A percentile compares a stretch with the other conserved stretches of the same genome.
These are phyloP conservation scores for Listronotus oregonensis DNA, from an alignment of 1,140 invertebrate species.

Conservation along the genomic window DNA sequence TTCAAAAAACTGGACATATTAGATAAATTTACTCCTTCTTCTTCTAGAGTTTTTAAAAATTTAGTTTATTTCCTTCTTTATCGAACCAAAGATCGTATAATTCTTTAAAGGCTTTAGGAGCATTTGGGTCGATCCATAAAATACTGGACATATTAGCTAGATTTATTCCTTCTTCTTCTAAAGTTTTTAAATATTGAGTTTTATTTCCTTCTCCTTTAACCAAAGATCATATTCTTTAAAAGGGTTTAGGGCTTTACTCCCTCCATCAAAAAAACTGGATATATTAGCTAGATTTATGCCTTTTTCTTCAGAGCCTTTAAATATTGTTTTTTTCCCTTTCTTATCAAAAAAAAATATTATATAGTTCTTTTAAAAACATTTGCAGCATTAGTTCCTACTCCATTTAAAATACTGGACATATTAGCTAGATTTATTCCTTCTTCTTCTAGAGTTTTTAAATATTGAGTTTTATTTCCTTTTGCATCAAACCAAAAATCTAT, in stretches of 20 bases:
- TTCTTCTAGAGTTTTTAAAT: too few species aligned
- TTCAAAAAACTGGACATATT: constrained; percentile 10
- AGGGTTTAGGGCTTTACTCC: constrained; percentile 1
- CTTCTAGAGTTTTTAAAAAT: constrained; percentile 7
- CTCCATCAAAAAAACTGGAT: constrained; percentile 12
- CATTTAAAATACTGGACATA: too few species aligned
- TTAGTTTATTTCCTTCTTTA: constrained; percentile 3
- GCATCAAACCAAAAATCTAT: constrained; percentile 11
- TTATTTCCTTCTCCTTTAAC: background rate
- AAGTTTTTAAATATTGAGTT: background rate
- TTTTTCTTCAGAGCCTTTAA: background rate
- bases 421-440: too few species aligned
- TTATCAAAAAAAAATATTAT: background rate
- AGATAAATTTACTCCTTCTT: constrained; percentile 13
- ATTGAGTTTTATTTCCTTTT: background rate
- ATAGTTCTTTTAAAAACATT: background rate
- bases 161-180: background rate
- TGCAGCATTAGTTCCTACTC: background rate
- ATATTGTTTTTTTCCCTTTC: background rate
- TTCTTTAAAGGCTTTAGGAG: constrained; percentile 13
- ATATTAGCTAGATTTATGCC: constrained; percentile 3
- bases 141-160: constrained; percentile 6
- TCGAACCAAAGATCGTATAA: constrained; percentile 15
- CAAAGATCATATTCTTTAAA: background rate
- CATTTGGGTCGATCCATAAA: background rate